A percentile compares a stretch with the other conserved stretches of the same genome.
These are phyloP conservation scores for Babyrousa celebensis DNA, from an alignment of 2,797 vertebrate species.

Conservation along the genomic window DNA sequence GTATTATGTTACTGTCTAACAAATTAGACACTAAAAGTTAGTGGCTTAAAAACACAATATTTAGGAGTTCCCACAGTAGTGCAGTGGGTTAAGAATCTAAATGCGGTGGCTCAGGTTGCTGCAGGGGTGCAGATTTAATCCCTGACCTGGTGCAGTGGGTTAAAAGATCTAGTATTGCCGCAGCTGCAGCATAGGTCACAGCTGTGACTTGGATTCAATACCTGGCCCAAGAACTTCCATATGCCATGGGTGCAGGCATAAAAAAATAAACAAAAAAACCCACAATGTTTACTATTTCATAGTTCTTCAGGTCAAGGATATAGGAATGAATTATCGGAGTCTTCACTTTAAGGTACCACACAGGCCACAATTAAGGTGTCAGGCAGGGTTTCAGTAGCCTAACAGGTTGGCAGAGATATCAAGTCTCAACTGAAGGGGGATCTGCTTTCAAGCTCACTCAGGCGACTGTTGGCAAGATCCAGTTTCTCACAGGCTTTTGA, in stretches of 20 bases:
- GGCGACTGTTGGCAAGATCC: neutral
- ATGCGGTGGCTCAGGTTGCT: too few relatives aligned
- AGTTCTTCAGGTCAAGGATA: neutral
- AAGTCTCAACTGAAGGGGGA: neutral
- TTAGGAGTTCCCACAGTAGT: neutral
- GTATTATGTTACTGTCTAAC: neutral
- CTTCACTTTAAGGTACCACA: neutral
- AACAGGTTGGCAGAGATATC: neutral
- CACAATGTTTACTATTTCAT: neutral
- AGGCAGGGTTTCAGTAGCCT: neutral
- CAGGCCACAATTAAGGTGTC: neutral
- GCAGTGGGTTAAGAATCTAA: too few relatives aligned
- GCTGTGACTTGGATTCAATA: too few relatives aligned
- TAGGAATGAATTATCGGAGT: too few relatives aligned
- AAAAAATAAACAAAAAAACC: too few relatives aligned
- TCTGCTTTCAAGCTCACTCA: neutral
- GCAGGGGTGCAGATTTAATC: too few relatives aligned
- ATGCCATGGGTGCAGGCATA: too few relatives aligned
- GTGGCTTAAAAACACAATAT: neutral
- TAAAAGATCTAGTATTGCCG: too few relatives aligned
- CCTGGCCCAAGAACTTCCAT: too few relatives aligned
- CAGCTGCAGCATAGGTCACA: too few relatives aligned
- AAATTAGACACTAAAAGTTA: constrained; percentile 12
- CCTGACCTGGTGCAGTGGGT: too few relatives aligned
- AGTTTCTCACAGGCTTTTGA: neutral